These are phyloP conservation scores for Lepidocyrtoides sp. DNA, from an alignment of 2,888 invertebrate genomes.

Conservation along the genomic window DNA sequence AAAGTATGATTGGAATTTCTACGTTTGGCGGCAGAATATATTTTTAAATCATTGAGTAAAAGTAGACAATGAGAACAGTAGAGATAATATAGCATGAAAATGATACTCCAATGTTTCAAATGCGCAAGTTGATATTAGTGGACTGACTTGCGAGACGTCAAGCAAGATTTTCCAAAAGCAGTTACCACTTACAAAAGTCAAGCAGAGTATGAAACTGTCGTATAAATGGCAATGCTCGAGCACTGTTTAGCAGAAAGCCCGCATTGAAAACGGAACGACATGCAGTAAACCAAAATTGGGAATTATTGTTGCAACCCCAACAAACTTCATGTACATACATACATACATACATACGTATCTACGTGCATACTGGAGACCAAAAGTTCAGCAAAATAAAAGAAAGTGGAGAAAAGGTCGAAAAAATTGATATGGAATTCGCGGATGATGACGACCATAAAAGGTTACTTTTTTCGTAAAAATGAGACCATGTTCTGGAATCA, in stretches of 20 bases:
- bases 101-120: too few species aligned
- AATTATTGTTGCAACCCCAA: constrained; percentile 15
- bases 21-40: too few species aligned
- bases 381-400: not conserved
- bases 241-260: not conserved
- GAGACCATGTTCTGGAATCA: constrained; percentile 80
- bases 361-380: too few species aligned
- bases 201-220: not conserved
- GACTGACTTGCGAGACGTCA: too few species aligned
- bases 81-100: too few species aligned
- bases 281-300: constrained; percentile 34
- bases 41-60: too few species aligned
- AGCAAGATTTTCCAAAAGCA: not conserved
- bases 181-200: not conserved
- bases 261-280: not conserved
- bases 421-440: constrained; percentile 16
- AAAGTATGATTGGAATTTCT: too few species aligned
- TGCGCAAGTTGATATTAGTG: too few species aligned
- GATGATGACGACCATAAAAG: constrained; percentile 83
- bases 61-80: too few species aligned
- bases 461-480: constrained; percentile 82
- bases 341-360: not conserved
- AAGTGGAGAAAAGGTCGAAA: not conserved
- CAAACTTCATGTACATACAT: not conserved
- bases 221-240: not conserved